Base-by-base conservation (phyloP, 2,888 invertebrate species). In the Drosophila anomalata region DNA sequence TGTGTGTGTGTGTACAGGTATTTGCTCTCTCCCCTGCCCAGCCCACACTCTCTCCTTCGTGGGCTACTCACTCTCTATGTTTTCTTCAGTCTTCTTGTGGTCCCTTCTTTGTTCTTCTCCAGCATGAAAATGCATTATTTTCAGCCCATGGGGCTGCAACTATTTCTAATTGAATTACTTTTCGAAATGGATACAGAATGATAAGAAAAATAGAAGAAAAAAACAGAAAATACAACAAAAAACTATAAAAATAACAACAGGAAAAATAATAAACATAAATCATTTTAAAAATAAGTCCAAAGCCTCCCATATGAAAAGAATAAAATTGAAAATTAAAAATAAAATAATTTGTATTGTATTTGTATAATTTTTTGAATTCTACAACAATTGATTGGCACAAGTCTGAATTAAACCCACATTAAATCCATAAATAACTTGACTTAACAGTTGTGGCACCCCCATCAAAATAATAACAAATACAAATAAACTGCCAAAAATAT, bases 121-220 rank as follows among this genome's bases (percentile, higher is more conserved):
- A 67, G 57, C 85, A 69, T 82, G 82, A 81, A 82, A 80, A 80
- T 80, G 75, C 83, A 79, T 67, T 81, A 75, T 69, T 81, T 77
- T 66, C 33, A 33, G 33, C 33, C 69, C 31, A 46, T 17, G 52
- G 42, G 24, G 26, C 20, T 46, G 52, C 44, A 73, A 56, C 57
- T 56, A 58, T 51, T 55, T 59, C 58, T 62, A 55, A 72, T 67
- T 57, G 58, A 67, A 67, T 67, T 67, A 69, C 54, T 22, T 53
- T 53, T 46, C 36, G 53, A 63, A 22, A 63, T 66, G 66, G 53
- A 66, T 66, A 65, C 53, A 36, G n/a, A 48, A 31, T 47, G 39
- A 61, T 61, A 61, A 48, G 47, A 60, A 60, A 12, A 9, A 2
- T 26, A 4, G n/a, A 14, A 12, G 2, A 26, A 6, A 33, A 33